phyloP scores from a whole-genome alignment of 2,888 invertebrate species.

The Neoaliturus tenellus region DNA sequence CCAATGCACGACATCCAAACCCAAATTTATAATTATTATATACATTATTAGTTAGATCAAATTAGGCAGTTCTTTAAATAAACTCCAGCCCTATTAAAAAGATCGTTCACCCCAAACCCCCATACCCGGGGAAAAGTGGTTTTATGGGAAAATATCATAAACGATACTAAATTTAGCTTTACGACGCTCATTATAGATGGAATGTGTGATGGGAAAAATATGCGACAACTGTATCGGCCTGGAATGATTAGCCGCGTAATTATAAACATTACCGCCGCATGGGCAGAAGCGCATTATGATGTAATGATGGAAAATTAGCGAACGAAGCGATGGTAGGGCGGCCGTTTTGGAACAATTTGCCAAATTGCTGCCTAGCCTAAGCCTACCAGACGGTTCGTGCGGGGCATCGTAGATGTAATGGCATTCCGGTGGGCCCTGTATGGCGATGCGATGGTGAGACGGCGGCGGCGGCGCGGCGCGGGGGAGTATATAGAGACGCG shows the following conservation, averaged over 20 bases:
- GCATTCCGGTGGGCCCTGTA: neutral
- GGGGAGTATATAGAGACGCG: too few species aligned
- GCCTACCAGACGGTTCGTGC: slow-evolving; percentile 22
- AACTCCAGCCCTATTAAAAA: too few species aligned
- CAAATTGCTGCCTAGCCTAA: neutral
- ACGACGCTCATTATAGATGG: neutral
- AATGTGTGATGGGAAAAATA: slow-evolving; percentile 7
- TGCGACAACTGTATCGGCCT: slow-evolving; percentile 4
- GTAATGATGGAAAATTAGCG: slow-evolving; percentile 30
- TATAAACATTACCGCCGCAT: slow-evolving; percentile 27
- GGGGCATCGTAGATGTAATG: neutral
- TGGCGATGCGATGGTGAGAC: too few species aligned
- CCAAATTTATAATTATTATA: too few species aligned
- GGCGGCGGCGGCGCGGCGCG: too few species aligned
- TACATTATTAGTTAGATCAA: too few species aligned
- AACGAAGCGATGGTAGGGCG: slow-evolving; percentile 3
- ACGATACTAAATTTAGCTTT: neutral
- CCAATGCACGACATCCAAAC: too few species aligned
- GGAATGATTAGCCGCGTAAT: neutral
- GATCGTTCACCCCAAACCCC: neutral
- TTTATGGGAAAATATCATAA: neutral
- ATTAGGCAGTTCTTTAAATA: too few species aligned
- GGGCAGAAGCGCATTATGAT: neutral
- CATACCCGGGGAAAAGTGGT: neutral
- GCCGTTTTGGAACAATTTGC: slow-evolving; percentile 27